Conservation (phyloP, 2,888 invertebrate genomes). For the Hetaerina titia region DNA sequence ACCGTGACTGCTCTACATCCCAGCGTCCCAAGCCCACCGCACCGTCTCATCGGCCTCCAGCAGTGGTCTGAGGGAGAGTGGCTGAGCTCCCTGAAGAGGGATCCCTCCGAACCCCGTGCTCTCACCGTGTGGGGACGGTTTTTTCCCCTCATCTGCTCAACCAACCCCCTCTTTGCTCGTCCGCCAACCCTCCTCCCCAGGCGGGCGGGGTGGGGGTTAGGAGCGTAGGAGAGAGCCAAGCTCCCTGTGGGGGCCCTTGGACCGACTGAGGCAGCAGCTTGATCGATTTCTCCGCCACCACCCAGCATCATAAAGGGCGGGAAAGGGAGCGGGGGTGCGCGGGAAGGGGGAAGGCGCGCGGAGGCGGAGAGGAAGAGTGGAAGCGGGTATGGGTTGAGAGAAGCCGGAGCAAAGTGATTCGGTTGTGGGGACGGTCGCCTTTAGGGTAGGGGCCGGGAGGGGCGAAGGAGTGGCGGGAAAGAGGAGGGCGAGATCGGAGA, state of each 20-base stretch:
- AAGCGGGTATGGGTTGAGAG: background rate
- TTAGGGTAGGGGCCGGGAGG: background rate
- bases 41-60: no score
- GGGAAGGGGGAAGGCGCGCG: no score
- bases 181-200: background rate
- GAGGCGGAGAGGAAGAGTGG: background rate
- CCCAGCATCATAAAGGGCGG: background rate
- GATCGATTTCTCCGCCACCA: constrained; percentile 45
- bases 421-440: background rate
- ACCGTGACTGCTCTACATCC: no score
- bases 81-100: no score
- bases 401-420: background rate
- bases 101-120: no score
- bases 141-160: no score
- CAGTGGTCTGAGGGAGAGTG: no score
- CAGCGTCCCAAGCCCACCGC: no score
- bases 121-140: no score
- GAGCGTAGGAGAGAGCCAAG: background rate
- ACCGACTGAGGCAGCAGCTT: constrained; percentile 52
- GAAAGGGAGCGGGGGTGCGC: background rate
- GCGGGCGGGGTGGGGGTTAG: background rate
- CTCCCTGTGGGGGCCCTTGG: constrained; percentile 15
- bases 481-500: background rate
- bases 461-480: background rate
- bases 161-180: background rate